phyloP scores from a whole-genome alignment of 1,140 invertebrate species.

The Monomorium pharaonis region DNA sequence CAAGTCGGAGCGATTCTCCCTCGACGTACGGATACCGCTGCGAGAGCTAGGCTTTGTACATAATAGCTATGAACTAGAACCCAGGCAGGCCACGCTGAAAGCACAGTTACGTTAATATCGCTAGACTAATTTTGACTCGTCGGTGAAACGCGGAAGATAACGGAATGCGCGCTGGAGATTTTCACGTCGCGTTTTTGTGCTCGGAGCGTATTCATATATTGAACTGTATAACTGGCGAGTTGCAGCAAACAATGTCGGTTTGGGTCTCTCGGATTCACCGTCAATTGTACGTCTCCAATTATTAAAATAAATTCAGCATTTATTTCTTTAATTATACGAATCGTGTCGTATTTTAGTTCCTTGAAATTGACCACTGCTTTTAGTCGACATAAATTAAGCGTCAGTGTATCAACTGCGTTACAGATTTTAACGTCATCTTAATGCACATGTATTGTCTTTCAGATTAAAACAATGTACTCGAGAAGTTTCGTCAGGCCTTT shows the following conservation, averaged over 20 bases:
- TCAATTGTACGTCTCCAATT: too few relatives aligned
- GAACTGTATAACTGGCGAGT: background rate
- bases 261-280: too few relatives aligned
- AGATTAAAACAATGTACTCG: background rate
- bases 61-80: slow-evolving; percentile 53
- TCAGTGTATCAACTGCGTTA: too few relatives aligned
- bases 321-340: too few relatives aligned
- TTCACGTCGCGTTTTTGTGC: slow-evolving; percentile 31
- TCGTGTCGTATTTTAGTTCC: too few relatives aligned
- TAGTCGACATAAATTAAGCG: too few relatives aligned
- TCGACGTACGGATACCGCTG: background rate
- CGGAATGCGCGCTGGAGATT: slow-evolving; percentile 19
- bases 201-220: background rate
- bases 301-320: too few relatives aligned
- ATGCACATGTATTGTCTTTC: background rate
- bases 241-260: too few relatives aligned
- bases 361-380: too few relatives aligned
- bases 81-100: slow-evolving; percentile 32
- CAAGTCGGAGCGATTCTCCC: slow-evolving; percentile 2
- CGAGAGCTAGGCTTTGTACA: slow-evolving; percentile 32
- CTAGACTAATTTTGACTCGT: slow-evolving; percentile 52
- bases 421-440: too few relatives aligned
- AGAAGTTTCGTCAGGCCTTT: background rate
- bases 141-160: slow-evolving; percentile 51
- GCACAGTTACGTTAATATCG: slow-evolving; percentile 59